Percentiles rank a stretch among this genome's conserved stretches.
phyloP scores from a whole-genome alignment of 2,888 invertebrate genomes.

The Branchipolynoe longqiensis region DNA sequence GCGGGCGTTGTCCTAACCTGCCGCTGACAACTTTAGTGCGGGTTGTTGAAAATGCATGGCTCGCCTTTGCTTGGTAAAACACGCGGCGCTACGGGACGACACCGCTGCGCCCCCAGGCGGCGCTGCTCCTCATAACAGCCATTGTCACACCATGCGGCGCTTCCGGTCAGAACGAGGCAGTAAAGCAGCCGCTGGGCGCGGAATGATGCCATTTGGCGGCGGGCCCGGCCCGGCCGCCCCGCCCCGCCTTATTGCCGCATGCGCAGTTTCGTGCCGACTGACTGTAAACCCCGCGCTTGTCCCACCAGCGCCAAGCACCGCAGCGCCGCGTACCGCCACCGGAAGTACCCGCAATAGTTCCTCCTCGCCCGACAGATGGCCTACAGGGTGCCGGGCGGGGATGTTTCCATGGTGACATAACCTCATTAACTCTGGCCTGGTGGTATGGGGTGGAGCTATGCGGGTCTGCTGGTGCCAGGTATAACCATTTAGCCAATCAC shows the following conservation, averaged over 20 bases:
- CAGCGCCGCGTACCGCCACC: too few species aligned
- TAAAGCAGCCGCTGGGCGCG: background rate
- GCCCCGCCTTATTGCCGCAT: slow-evolving; percentile 9
- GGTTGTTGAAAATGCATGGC: too few species aligned
- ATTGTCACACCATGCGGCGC: slow-evolving; percentile 31
- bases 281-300: slow-evolving; percentile 24
- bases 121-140: background rate
- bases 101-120: background rate
- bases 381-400: slow-evolving; percentile 11
- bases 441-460: background rate
- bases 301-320: too few species aligned
- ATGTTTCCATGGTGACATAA: slow-evolving; percentile 39
- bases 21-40: too few species aligned
- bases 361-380: background rate
- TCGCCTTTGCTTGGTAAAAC: background rate
- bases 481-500: too few species aligned
- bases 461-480: background rate
- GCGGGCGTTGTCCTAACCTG: too few species aligned
- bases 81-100: background rate
- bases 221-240: background rate
- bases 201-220: slow-evolving; percentile 30
- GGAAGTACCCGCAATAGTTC: too few species aligned
- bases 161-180: background rate
- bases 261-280: slow-evolving; percentile 1
- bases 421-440: slow-evolving; percentile 29